phyloP scores from a whole-genome alignment of 2,888 invertebrate genomes.

The Caenorhabditis angaria region DNA sequence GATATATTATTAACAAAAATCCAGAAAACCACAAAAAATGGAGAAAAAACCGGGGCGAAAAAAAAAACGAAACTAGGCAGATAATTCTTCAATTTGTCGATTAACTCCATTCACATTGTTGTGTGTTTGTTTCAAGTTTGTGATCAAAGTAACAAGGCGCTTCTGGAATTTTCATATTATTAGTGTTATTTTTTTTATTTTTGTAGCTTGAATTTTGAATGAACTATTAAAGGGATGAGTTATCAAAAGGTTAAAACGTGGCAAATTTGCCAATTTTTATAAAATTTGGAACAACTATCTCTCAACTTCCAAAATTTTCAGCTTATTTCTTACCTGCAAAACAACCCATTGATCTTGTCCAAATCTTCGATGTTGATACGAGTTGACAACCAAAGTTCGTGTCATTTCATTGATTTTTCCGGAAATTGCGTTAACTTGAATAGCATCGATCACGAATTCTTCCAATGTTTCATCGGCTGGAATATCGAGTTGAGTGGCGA shows the following conservation, averaged over 20 bases:
- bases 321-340: slow-evolving; percentile 47
- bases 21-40: slow-evolving; percentile 17
- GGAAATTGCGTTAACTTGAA: slow-evolving; percentile 69
- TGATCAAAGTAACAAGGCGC: slow-evolving; percentile 56
- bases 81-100: slow-evolving; percentile 72
- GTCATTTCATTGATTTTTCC: slow-evolving; percentile 70
- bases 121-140: slow-evolving; percentile 59
- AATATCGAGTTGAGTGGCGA: slow-evolving; percentile 88
- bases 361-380: slow-evolving; percentile 66
- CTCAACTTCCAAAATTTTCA: too few relatives aligned
- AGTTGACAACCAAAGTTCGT: slow-evolving; percentile 56
- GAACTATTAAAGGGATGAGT: background rate
- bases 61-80: slow-evolving; percentile 14
- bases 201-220: background rate
- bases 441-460: slow-evolving; percentile 92
- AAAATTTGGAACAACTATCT: too few relatives aligned
- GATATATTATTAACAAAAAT: slow-evolving; percentile 10
- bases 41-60: slow-evolving; percentile 25
- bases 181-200: background rate
- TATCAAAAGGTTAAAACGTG: too few relatives aligned
- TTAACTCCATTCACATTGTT: slow-evolving; percentile 57
- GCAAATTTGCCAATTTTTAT: too few relatives aligned
- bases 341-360: slow-evolving; percentile 64
- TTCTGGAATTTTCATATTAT: slow-evolving; percentile 38
- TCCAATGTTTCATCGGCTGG: slow-evolving; percentile 85